Evolutionary conservation across 2,888 invertebrate genomes (phyloP).

Genomic region (Timema podura): DNA sequence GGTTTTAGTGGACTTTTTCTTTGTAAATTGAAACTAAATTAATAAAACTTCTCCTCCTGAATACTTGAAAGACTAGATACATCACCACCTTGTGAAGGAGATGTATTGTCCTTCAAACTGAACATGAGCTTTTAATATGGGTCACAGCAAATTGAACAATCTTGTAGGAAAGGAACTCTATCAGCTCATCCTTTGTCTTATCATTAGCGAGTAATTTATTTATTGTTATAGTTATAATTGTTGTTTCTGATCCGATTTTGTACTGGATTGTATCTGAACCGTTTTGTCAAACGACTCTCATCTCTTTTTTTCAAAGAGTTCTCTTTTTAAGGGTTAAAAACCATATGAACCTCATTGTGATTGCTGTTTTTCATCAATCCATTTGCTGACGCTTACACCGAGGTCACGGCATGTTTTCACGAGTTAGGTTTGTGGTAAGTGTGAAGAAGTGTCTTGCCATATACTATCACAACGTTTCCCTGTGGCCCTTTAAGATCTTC

Average conservation of each 20-base stretch:
- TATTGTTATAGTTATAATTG: background rate
- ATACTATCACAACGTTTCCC: no score
- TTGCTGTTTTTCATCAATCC: background rate
- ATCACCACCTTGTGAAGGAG: background rate
- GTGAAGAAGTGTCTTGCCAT: slow-evolving; percentile 1
- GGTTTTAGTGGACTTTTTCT: background rate
- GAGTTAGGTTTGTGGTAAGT: slow-evolving; percentile 1
- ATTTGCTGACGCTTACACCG: background rate
- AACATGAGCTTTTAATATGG: background rate
- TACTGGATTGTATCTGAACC: background rate
- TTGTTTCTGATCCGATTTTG: slow-evolving; percentile 4
- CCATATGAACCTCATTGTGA: background rate
- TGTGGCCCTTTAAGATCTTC: background rate
- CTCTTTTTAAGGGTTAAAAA: background rate
- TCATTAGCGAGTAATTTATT: background rate
- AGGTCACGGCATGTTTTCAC: background rate
- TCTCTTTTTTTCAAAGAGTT: background rate
- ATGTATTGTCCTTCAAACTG: background rate
- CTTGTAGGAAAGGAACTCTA: background rate
- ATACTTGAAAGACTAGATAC: background rate
- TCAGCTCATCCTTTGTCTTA: background rate
- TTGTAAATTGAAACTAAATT: background rate
- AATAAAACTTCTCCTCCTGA: background rate
- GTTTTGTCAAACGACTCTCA: background rate
- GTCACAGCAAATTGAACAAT: background rate